Percentiles rank a stretch among this genome's conserved stretches.
phyloP scores from a whole-genome alignment of 2,797 vertebrate genomes.

The Streptopelia turtur region DNA sequence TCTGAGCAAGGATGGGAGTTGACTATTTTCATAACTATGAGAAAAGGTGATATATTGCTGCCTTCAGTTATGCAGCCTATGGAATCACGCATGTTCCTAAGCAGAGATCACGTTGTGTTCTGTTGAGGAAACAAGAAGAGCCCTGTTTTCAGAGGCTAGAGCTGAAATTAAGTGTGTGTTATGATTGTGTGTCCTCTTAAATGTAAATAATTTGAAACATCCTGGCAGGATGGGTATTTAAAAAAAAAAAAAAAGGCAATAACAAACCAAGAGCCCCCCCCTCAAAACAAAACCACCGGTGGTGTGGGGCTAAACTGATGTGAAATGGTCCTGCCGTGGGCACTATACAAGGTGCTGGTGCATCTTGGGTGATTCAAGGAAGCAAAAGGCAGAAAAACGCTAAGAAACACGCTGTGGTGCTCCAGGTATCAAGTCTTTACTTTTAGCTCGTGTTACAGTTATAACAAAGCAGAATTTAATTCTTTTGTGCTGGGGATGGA shows the following conservation, averaged over 20 bases:
- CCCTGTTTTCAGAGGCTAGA: neutral
- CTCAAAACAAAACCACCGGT: neutral
- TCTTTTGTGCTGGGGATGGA: neutral
- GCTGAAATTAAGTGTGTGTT: neutral
- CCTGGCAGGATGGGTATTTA: neutral
- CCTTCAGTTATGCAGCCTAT: neutral
- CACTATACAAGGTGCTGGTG: no score
- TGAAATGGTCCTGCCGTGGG: neutral
- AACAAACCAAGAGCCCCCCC: neutral
- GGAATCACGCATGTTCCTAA: neutral
- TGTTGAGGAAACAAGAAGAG: neutral
- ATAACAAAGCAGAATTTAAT: neutral
- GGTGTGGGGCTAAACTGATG: neutral
- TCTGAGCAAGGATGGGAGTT: neutral
- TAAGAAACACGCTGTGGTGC: neutral
- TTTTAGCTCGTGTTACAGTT: neutral
- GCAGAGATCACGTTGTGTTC: neutral
- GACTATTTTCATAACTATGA: neutral
- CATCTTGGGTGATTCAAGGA: neutral
- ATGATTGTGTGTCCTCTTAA: neutral
- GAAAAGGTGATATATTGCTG: neutral
- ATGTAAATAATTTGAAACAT: neutral
- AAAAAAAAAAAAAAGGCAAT: neutral
- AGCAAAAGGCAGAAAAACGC: neutral
- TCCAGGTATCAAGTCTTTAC: neutral